Conservation (phyloP, 2,113 vertebrate genomes). For the Hippocampus abdominalis region DNA sequence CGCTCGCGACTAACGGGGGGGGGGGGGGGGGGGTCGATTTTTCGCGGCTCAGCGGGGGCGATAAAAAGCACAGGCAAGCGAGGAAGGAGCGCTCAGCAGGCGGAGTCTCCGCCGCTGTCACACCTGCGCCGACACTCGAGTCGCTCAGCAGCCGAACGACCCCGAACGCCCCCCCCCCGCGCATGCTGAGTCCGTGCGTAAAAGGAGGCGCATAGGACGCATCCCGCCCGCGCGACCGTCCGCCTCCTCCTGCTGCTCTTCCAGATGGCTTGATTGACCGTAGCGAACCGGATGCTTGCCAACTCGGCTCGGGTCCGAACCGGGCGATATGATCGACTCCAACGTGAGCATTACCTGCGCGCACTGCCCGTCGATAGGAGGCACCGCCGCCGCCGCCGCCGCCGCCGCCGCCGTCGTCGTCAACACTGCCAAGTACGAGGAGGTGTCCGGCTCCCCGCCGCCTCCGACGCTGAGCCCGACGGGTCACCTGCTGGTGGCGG, state of each 20-base stretch:
- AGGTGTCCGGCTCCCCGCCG: slow-evolving; percentile 32
- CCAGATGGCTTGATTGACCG: slow-evolving; percentile 35
- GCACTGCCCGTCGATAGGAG: slow-evolving; percentile 42
- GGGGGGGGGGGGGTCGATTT: background rate
- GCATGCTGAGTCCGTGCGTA: background rate
- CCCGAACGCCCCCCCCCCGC: too few relatives aligned
- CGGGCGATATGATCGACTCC: slow-evolving; percentile 57
- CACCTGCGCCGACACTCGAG: background rate
- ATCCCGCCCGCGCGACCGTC: background rate
- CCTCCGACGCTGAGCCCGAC: slow-evolving; percentile 53
- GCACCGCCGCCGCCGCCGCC: slow-evolving; percentile 13
- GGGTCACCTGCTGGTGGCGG: slow-evolving; percentile 74
- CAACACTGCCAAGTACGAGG: slow-evolving; percentile 35
- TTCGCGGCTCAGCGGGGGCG: slow-evolving; percentile 29
- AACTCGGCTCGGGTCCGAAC: slow-evolving; percentile 39
- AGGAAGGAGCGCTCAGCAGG: slow-evolving; percentile 18
- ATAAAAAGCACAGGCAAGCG: slow-evolving; percentile 52
- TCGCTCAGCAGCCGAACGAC: background rate
- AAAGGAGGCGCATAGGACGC: background rate
- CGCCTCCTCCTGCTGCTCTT: background rate
- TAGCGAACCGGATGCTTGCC: slow-evolving; percentile 23
- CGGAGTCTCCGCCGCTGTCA: slow-evolving; percentile 13
- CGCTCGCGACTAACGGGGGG: background rate
- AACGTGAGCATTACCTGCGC: slow-evolving; percentile 64
- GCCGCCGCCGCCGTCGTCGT: slow-evolving; percentile 13